A percentile compares a stretch with the other conserved stretches of the same genome.
Evolutionary conservation across 1,140 invertebrate species (phyloP).

Genomic region (Drosophila chauvacae): DNA sequence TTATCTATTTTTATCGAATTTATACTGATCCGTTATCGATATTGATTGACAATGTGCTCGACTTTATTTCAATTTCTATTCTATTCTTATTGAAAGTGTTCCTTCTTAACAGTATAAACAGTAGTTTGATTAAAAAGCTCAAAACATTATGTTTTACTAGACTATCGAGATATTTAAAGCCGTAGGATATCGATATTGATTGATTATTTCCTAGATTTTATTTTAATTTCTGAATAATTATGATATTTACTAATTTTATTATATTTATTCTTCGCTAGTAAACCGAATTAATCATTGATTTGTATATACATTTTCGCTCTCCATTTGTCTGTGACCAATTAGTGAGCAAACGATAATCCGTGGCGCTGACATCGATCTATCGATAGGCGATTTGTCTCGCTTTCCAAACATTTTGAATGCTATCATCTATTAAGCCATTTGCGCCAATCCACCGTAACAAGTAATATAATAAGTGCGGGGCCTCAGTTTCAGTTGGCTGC

Average conservation of each 20-base stretch:
- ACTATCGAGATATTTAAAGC: too few species aligned
- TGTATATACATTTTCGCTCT: neutral
- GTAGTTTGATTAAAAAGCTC: too few species aligned
- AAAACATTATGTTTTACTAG: too few species aligned
- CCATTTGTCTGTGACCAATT: neutral
- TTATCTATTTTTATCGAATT: too few species aligned
- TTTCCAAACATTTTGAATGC: constrained; percentile 46
- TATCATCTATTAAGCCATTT: constrained; percentile 71
- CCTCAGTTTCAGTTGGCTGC: neutral
- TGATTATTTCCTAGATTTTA: neutral
- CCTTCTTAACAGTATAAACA: too few species aligned
- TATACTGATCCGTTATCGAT: neutral
- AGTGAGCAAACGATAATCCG: neutral
- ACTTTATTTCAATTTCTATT: neutral
- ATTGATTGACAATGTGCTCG: neutral
- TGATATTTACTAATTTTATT: neutral
- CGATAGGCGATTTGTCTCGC: constrained; percentile 40
- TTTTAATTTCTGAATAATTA: neutral
- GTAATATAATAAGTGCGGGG: neutral
- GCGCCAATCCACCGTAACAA: constrained; percentile 30
- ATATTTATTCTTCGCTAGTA: neutral
- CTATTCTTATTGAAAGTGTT: too few species aligned
- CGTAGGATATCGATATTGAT: neutral
- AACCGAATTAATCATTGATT: neutral
- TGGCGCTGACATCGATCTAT: constrained; percentile 38